Conservation (phyloP, 2,888 invertebrate genomes). For the Cephus nigrinus region DNA sequence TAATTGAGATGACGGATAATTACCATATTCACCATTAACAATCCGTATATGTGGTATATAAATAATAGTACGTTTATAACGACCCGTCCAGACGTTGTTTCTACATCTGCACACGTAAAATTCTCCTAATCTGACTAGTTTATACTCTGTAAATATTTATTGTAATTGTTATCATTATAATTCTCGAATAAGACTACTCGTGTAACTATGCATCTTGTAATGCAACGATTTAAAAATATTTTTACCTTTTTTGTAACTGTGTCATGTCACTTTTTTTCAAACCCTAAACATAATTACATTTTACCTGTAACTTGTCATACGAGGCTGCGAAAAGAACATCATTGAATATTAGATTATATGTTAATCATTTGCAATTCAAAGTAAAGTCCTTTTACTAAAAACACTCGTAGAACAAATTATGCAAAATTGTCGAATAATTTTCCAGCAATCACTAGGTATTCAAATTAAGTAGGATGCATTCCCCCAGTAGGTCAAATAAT, state of each 20-base stretch:
- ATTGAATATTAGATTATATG: background rate
- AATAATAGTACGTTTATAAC: background rate
- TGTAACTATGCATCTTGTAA: conserved; percentile 52
- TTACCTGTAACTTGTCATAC: background rate
- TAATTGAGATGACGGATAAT: background rate
- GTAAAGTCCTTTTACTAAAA: background rate
- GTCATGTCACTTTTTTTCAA: conserved; percentile 33
- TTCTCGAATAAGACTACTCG: conserved; percentile 6
- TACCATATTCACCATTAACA: background rate
- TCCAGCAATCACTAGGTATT: background rate
- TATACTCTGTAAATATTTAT: conserved; percentile 22
- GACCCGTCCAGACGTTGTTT: background rate
- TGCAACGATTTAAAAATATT: conserved; percentile 53
- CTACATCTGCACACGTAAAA: background rate
- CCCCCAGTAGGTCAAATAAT: background rate
- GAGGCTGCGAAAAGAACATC: background rate
- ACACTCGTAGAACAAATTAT: background rate
- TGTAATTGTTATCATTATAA: conserved; percentile 29
- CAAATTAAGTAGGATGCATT: background rate
- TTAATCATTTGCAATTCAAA: background rate
- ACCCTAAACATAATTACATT: background rate
- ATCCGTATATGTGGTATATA: background rate
- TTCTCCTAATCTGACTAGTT: conserved; percentile 1
- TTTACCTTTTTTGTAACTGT: conserved; percentile 52
- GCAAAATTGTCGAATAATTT: background rate